Percentiles rank a stretch among this genome's conserved stretches.
phyloP scores from a whole-genome alignment of 2,113 vertebrate species.

The Manacus vitellinus region DNA sequence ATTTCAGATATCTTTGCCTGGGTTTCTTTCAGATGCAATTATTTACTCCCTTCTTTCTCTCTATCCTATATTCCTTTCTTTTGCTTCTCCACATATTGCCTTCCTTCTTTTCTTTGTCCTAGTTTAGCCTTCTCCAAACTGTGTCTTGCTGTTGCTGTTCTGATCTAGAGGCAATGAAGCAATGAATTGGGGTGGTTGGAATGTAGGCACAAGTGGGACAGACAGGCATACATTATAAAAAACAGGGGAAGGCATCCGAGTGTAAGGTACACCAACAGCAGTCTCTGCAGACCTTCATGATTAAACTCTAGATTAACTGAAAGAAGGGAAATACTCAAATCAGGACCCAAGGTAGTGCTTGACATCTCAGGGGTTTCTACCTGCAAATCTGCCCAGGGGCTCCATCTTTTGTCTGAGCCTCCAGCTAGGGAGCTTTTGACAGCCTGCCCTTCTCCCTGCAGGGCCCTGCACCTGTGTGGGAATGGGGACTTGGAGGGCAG shows the following conservation, averaged over 20 bases:
- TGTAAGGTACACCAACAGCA: neutral
- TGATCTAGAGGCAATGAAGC: neutral
- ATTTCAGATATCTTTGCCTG: neutral
- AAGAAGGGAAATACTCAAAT: neutral
- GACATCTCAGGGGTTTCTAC: neutral
- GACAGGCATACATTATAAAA: neutral
- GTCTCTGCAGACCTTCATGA: neutral
- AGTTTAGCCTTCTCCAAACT: neutral
- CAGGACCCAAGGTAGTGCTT: neutral
- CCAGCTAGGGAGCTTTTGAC: neutral
- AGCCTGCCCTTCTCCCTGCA: neutral
- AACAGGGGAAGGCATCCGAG: neutral
- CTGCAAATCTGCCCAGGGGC: neutral
- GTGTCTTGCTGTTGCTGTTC: neutral
- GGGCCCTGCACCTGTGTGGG: neutral
- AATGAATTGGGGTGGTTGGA: neutral
- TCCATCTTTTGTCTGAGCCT: neutral
- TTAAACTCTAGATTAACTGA: neutral
- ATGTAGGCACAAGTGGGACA: neutral
- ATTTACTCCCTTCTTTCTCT: neutral
- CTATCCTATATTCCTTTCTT: neutral
- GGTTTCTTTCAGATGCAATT: neutral
- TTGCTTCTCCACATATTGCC: neutral
- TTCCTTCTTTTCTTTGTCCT: slow-evolving; percentile 1
- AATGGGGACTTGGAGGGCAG: neutral